phyloP scores from a whole-genome alignment of 2,888 invertebrate species.

The Rhimphoctona megacephalus region DNA sequence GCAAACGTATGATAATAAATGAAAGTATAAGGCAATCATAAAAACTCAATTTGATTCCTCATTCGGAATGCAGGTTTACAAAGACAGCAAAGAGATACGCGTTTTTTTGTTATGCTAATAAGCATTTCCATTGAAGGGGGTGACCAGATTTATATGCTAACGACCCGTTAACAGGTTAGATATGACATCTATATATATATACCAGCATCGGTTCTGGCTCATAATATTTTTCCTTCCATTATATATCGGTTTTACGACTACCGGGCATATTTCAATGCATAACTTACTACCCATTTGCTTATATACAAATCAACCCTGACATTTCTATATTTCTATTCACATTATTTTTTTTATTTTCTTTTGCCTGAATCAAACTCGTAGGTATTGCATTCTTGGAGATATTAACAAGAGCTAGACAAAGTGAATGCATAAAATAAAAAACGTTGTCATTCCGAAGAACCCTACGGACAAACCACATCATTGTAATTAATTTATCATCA shows the following conservation, averaged over 20 bases:
- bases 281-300: slow-evolving; percentile 70
- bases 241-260: slow-evolving; percentile 72
- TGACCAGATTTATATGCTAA: slow-evolving; percentile 78
- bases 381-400: background rate
- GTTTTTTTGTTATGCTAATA: slow-evolving; percentile 72
- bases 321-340: slow-evolving; percentile 65
- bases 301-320: slow-evolving; percentile 35
- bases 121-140: slow-evolving; percentile 74
- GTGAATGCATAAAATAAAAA: background rate
- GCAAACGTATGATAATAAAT: background rate
- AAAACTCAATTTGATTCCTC: slow-evolving; percentile 50
- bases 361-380: background rate
- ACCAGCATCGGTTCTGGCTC: slow-evolving; percentile 67
- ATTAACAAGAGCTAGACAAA: background rate
- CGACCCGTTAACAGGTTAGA: slow-evolving; percentile 69
- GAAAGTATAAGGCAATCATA: background rate
- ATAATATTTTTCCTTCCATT: slow-evolving; percentile 74
- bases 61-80: slow-evolving; percentile 21
- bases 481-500: background rate
- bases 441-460: background rate
- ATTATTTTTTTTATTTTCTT: background rate
- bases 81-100: slow-evolving; percentile 48
- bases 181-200: slow-evolving; percentile 60
- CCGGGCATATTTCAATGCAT: slow-evolving; percentile 73
- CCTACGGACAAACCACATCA: background rate